Percentiles rank a stretch among this genome's conserved stretches.
These are phyloP conservation scores for Zhuqinia jingwanae DNA, from an alignment of 2,888 invertebrate genomes.

Conservation along the genomic window DNA sequence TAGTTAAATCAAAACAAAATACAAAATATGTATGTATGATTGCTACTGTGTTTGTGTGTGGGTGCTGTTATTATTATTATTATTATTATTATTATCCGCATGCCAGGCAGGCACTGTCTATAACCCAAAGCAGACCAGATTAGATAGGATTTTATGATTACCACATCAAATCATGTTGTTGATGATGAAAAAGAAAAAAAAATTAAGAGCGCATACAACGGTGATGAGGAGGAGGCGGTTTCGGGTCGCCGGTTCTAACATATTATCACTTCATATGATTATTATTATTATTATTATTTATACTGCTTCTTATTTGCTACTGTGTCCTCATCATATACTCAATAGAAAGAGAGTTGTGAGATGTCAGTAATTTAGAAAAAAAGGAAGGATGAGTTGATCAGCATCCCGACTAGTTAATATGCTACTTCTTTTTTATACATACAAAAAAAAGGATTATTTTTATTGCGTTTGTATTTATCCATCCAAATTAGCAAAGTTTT, in stretches of 20 bases:
- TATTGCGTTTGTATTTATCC: background rate
- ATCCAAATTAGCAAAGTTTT: conserved; percentile 23
- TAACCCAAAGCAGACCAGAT: background rate
- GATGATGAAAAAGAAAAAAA: conserved; percentile 7
- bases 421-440: no score
- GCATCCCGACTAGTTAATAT: no score
- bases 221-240: conserved; percentile 47
- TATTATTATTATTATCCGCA: conserved; percentile 52
- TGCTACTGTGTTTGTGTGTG: no score
- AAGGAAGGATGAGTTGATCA: background rate
- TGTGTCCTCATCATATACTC: background rate
- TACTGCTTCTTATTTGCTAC: background rate
- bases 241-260: conserved; percentile 59
- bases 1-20: conserved; percentile 24
- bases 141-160: conserved; percentile 45
- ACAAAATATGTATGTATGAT: background rate
- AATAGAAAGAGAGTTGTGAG: background rate
- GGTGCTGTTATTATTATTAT: background rate
- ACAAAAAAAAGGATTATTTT: no score
- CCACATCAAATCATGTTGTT: conserved; percentile 12
- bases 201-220: no score
- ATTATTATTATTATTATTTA: no score
- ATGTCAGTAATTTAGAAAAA: background rate
- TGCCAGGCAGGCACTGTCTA: conserved; percentile 45
- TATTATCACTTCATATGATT: conserved; percentile 29